Base-by-base conservation (phyloP, 2,797 vertebrate species). In the Bovichtus diacanthus region DNA sequence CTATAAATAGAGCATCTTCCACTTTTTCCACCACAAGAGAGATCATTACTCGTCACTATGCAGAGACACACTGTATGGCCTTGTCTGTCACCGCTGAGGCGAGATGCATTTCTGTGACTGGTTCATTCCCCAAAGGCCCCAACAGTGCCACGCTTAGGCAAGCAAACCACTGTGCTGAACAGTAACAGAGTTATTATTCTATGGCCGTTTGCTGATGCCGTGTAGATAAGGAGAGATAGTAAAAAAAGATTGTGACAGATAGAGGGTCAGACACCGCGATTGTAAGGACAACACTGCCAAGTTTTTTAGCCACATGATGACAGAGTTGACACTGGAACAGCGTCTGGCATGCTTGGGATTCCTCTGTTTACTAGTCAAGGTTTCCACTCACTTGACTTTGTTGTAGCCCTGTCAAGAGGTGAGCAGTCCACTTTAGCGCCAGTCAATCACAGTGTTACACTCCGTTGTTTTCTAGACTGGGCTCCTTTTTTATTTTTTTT, bases 381-480 rank as follows among this genome's bases (percentile, higher is more conserved):
- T 85, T 91, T 91, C 80, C 82, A 82, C 85, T 78, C 87, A 73
- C 83, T 91, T 91, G 70, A 76, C 81, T 88, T 80, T 80, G 87
- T 76, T 81, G 75, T 76, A 65, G 67, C 58, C 55, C 70, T 68
- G 74, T 79, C 76, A 83, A 72, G 76, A 77, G 47, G 61, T 59
- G 79, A 85, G 80, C 71, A 70, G 70, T 83, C 87, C 81, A 80
- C 84, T 87, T 89, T 76, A 81, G 60, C 72, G 51, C 44, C 76
- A 78, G 79, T 82, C 86, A 83, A 29, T 91, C 87, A 81, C 77
- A 43, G 19, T 10, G 47, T 64, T 12, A 41, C 31, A n/a, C 19
- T n/a, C 21, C 11, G n/a, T 25, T 44, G 58, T 61, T 85, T 87
- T 61, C 49, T 66, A 65, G 44, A 61, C 25, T 16, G 44, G 21